Base-by-base conservation (phyloP, 2,888 invertebrate species). In the Metallyticus violacea region DNA sequence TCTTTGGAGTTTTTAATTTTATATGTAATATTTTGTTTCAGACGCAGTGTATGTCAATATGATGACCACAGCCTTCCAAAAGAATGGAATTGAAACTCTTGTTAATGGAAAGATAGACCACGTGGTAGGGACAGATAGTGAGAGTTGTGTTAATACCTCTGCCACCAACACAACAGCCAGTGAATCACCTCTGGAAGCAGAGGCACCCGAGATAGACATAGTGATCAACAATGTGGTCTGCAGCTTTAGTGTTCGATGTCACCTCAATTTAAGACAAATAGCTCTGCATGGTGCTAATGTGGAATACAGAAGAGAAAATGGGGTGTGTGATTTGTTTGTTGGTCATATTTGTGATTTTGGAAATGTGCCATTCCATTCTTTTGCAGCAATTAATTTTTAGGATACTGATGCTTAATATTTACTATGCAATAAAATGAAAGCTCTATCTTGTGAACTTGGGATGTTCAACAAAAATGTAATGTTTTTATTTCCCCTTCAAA, bases 161-260 rank as follows among this genome's bases (percentile, higher is more conserved):
- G 26, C 28, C 25, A 62, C 15, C 15, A 62, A 15, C 40, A 15
- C 40, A 15, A 62, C 40, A 62, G 25, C 77, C 9, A n/a, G n/a
- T 28, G 83, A 83, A 77, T 28, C 25, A 9, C 77, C 83, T n/a
- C 6, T 27, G 0, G 83, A 83, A 77, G 77, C 85, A 81, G 62
- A 78, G 62, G 6, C 95, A 89, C 96, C 96, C 9, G 97, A 97
- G 93, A 95, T 98, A 92, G 98, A 98, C 93, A 98, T 99, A 91
- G 96, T 97, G 91, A 98, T 99, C 92, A 99, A 98, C 93, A 99
- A 99, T 94, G 99, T 99, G 90, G 99, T 98, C 91, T 97, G 97
- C 93, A 97, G 96, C 94, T 98, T 99, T 94, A 98, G 97, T 94
- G 98, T 99, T 89, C 95, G 97, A 91, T 99, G 99, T 92, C 99